A percentile compares a stretch with the other conserved stretches of the same genome.
Conservation (phyloP, 2,797 vertebrate genomes). For the Spinus olivaceus region DNA sequence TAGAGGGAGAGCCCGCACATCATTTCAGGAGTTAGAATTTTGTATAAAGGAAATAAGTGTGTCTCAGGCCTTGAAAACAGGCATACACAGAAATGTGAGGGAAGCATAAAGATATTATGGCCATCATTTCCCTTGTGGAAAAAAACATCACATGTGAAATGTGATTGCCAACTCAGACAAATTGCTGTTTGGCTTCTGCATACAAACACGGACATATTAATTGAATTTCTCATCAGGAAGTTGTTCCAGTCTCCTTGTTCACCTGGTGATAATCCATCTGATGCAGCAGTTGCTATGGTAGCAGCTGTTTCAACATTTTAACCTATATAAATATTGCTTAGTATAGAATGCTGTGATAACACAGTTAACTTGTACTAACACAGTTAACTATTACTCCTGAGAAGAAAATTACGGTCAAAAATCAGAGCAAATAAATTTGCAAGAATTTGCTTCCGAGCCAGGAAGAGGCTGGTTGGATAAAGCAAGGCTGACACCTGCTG, state of each 20-base stretch:
- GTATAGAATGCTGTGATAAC: background rate
- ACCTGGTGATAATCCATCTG: background rate
- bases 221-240: slow-evolving; percentile 34
- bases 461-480: background rate
- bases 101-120: background rate
- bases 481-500: slow-evolving; percentile 66
- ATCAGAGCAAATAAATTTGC: background rate
- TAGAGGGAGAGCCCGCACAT: background rate
- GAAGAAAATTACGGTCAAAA: slow-evolving; percentile 10
- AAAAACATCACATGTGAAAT: background rate
- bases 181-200: background rate
- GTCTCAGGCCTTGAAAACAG: background rate
- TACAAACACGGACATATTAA: background rate
- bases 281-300: slow-evolving; percentile 32
- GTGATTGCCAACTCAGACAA: background rate
- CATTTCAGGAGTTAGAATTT: background rate
- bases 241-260: slow-evolving; percentile 5
- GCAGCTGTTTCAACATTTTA: slow-evolving; percentile 16
- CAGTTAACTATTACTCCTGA: background rate
- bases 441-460: background rate
- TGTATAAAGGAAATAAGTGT: background rate
- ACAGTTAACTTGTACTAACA: background rate
- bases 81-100: background rate
- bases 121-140: background rate
- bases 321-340: background rate